Conservation (phyloP, 1,140 invertebrate genomes). For the Meloidogyne exigua region DNA sequence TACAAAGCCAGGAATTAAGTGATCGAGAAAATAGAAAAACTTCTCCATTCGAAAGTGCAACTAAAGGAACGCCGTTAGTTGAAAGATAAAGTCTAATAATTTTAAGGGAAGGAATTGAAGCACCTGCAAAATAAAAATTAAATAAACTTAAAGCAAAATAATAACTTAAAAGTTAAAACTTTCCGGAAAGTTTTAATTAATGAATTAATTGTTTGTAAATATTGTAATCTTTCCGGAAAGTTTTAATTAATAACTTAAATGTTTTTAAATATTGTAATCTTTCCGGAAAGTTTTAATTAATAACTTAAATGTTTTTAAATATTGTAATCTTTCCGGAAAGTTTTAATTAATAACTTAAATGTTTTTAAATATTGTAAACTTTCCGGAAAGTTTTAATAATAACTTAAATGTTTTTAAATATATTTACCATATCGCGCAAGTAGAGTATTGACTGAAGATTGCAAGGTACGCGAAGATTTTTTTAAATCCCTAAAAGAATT, state of each 20-base stretch:
- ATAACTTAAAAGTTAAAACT: not conserved
- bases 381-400: not conserved
- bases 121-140: not conserved
- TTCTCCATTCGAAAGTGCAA: slow-evolving; percentile 18
- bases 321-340: not conserved
- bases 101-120: not conserved
- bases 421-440: slow-evolving; percentile 1
- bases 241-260: not conserved
- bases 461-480: not conserved
- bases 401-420: not conserved
- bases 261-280: not conserved
- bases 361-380: not conserved
- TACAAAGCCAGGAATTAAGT: slow-evolving; percentile 13
- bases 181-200: not conserved
- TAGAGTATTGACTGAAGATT: slow-evolving; percentile 6
- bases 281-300: not conserved
- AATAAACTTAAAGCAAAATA: not conserved
- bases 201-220: not conserved
- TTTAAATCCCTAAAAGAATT: slow-evolving; percentile 20
- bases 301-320: no score
- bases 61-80: slow-evolving; percentile 15
- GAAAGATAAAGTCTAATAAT: slow-evolving; percentile 14
- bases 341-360: no score
- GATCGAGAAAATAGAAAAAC: slow-evolving; percentile 6
- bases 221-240: not conserved